phyloP scores from a whole-genome alignment of 2,888 invertebrate species.

The Fragum fragum region DNA sequence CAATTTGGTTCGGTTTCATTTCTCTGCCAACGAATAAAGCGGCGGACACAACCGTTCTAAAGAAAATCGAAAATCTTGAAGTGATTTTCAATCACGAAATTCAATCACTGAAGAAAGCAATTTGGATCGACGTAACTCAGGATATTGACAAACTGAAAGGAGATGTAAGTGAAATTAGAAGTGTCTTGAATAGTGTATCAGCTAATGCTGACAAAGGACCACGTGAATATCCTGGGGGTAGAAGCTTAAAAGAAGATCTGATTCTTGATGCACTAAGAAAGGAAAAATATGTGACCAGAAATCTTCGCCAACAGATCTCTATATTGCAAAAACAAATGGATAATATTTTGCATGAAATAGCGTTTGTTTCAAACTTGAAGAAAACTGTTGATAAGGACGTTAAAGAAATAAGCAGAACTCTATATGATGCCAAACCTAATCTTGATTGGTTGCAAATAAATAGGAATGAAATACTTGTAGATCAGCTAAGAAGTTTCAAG shows the following conservation, averaged over 20 bases:
- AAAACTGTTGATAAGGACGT: neutral
- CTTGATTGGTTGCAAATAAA: neutral
- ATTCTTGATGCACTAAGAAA: neutral
- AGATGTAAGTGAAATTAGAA: neutral
- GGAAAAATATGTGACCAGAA: slow-evolving; percentile 1
- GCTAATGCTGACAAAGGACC: neutral
- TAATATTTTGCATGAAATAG: neutral
- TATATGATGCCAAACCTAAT: neutral
- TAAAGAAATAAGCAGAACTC: neutral
- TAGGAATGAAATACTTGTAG: neutral
- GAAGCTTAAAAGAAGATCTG: neutral
- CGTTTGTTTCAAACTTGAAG: neutral
- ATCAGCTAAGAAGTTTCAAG: neutral
- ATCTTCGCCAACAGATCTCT: neutral
- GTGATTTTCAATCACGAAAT: neutral
- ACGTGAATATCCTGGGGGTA: neutral
- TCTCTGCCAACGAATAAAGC: neutral
- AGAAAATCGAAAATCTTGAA: slow-evolving; percentile 4
- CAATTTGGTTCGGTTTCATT: neutral
- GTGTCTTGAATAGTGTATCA: neutral
- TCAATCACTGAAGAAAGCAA: neutral
- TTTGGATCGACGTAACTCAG: neutral
- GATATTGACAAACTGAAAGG: neutral
- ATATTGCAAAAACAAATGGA: neutral
- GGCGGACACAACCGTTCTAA: neutral